phyloP scores from a whole-genome alignment of 2,888 invertebrate genomes.

The Metalampra italica region DNA sequence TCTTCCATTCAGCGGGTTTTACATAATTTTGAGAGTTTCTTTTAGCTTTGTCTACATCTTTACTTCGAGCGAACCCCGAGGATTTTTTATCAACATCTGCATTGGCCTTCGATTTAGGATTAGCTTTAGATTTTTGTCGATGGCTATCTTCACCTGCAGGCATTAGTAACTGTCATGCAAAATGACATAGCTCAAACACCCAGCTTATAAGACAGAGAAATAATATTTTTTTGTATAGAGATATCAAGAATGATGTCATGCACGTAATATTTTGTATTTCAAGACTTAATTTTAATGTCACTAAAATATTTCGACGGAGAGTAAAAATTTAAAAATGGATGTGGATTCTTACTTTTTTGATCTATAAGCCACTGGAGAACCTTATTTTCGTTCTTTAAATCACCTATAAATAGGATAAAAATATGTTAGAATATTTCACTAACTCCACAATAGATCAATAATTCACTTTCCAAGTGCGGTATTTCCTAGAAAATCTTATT shows the following conservation, averaged over 20 bases:
- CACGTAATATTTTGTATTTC: constrained; percentile 57
- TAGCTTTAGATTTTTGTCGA: constrained; percentile 65
- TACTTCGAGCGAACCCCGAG: constrained; percentile 48
- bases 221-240: constrained; percentile 33
- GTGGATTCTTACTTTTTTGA: constrained; percentile 95
- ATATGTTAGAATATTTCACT: too few species aligned
- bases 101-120: constrained; percentile 70
- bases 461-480: not conserved
- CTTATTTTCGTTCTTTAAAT: constrained; percentile 96
- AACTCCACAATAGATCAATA: not conserved
- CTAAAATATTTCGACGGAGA: constrained; percentile 30
- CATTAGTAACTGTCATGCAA: constrained; percentile 80
- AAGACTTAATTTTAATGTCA: constrained; percentile 34
- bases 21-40: constrained; percentile 27
- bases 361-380: constrained; percentile 97
- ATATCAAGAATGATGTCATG: constrained; percentile 75
- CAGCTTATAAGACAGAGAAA: constrained; percentile 70
- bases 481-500: not conserved
- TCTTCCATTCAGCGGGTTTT: constrained; percentile 42
- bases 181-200: constrained; percentile 78
- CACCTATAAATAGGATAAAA: constrained; percentile 84
- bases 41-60: constrained; percentile 30
- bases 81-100: constrained; percentile 68
- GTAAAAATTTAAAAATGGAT: constrained; percentile 66
- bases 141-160: constrained; percentile 79